Base-by-base conservation (phyloP, 2,888 invertebrate genomes). In the Sepiola atlantica region DNA sequence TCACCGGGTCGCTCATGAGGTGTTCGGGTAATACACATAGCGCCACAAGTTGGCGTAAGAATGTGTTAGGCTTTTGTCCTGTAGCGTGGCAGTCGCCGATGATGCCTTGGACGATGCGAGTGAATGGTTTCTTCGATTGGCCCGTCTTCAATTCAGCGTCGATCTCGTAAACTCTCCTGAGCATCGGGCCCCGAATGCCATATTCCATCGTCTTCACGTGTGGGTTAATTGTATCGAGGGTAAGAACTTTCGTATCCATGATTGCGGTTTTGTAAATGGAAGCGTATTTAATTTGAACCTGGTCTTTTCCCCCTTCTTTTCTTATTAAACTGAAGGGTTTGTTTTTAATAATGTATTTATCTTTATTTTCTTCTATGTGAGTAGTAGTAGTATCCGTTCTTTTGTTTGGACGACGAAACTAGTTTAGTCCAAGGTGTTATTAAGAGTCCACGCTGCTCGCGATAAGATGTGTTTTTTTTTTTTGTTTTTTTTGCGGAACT, bases 61-160 rank as follows among this genome's bases (percentile, higher is more conserved):
- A 99, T 0, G 99, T 99, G 96, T 99, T 98, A n/a, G 99, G 99
- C 93, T 98, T 97, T 97, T 99, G 99, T 32, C 99, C 99, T 98
- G 99, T 99, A 0, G 99, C 99, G 98, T 99, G 99, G 94, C 99
- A 99, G 97, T 99, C 99, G 54, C 99, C 99, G 96, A 99, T 99
- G 97, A 99, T 99, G 0, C 99, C 99, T 96, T 98, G 98, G 97
- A 99, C 98, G 94, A 99, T 99, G 97, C 98, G 98, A 95, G 98
- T 98, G 97, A 99, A 99, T 0, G 99, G 99, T 97, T 99, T 97
- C 28, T 96, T 94, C 14, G 95, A 96, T 35, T 92, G 90, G 92
- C 97, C 97, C 57, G 96, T 95, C 95, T 97, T 96, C 54, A 98
- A 95, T 95, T 99, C 99, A 97, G 99, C 98, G 97, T 99, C 99